Evolutionary conservation across 2,113 vertebrate species (phyloP).

Genomic region (Spilogale gracilis): DNA sequence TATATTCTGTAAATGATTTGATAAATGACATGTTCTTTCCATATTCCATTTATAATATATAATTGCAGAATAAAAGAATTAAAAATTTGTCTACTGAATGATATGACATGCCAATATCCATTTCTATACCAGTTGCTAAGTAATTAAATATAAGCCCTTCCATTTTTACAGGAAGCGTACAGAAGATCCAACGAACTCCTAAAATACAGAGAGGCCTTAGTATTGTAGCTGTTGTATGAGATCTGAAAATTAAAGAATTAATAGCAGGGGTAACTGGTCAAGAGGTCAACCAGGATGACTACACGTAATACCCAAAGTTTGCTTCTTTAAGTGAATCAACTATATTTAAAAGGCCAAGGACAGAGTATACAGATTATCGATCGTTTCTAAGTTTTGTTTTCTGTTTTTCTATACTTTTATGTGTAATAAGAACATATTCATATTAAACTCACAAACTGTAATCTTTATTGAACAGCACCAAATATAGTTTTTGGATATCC

Average conservation of each 20-base stretch:
- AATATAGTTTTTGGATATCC: background rate
- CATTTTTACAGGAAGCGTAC: background rate
- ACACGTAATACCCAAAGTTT: background rate
- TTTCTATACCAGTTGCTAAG: background rate
- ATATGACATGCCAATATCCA: background rate
- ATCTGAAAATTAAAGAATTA: background rate
- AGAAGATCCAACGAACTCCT: background rate
- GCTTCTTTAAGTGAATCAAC: background rate
- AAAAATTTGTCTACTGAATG: background rate
- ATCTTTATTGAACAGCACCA: background rate
- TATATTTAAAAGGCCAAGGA: background rate
- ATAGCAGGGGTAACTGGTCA: background rate
- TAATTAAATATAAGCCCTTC: background rate
- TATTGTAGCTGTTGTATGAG: background rate
- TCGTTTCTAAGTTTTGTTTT: background rate
- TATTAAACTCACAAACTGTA: background rate
- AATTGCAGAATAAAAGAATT: background rate
- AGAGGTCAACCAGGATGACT: background rate
- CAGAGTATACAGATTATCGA: background rate
- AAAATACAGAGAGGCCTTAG: background rate
- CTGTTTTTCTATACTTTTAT: background rate
- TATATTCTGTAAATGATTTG: background rate
- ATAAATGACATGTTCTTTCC: background rate
- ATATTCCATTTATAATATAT: background rate
- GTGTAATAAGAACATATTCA: background rate